Conservation (phyloP, 2,888 invertebrate species). For the Labia minor region DNA sequence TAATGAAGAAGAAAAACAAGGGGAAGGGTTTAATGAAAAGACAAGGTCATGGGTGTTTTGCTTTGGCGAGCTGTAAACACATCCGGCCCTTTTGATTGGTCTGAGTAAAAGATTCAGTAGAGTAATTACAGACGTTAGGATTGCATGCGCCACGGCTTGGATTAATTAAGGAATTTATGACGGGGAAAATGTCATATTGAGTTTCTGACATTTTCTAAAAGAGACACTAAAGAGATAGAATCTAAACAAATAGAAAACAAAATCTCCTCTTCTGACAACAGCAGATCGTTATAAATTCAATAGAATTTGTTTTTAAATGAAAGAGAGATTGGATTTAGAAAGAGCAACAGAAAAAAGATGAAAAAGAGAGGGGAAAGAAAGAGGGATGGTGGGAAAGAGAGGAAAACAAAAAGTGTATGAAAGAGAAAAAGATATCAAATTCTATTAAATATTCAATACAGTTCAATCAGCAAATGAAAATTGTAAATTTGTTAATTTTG, state of each 20-base stretch:
- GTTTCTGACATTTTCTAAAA: too few relatives aligned
- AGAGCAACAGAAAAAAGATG: too few relatives aligned
- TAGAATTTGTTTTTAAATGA: not conserved
- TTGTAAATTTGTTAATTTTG: not conserved
- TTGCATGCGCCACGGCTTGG: not conserved
- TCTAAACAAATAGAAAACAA: too few relatives aligned
- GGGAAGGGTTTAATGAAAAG: not conserved
- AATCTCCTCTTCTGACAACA: too few relatives aligned
- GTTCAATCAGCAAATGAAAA: not conserved
- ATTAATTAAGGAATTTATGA: not conserved
- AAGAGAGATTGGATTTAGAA: not conserved
- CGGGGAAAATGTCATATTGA: slow-evolving; percentile 2
- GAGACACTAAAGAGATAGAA: too few relatives aligned
- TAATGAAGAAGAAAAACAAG: slow-evolving; percentile 7
- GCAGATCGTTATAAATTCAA: not conserved
- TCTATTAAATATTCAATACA: too few relatives aligned
- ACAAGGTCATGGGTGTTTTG: not conserved
- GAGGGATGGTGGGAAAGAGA: too few relatives aligned
- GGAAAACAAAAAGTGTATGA: too few relatives aligned
- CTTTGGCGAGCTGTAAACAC: not conserved
- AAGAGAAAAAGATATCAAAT: too few relatives aligned
- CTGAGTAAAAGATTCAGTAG: not conserved
- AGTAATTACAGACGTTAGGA: not conserved
- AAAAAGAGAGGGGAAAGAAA: too few relatives aligned
- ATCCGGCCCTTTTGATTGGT: not conserved